Base-by-base conservation (phyloP, 2,888 invertebrate genomes). In the Girardia tigrina region DNA sequence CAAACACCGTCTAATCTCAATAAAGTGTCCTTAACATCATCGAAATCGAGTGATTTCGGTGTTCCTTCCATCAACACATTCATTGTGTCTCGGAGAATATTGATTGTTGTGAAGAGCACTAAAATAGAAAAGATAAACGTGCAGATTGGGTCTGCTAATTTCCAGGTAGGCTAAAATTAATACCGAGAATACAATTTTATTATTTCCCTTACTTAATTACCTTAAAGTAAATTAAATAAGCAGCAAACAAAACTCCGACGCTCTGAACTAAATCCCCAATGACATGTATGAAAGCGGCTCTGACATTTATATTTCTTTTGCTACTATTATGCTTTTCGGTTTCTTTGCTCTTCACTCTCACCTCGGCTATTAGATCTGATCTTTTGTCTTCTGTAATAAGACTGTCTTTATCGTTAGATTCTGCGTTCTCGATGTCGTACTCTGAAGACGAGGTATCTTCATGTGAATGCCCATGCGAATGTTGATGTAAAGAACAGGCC, bases 221-320 rank as follows among this genome's bases (percentile, higher is more conserved):
- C 87, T 90, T 89, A 83, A 90, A 94, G 85, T 90, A 94, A 79
- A 95, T 94, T 74, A 94, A 88, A 75, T 91, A 85, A 42, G 94
- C 93, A 0, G 95, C 95, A 26, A 92, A 84, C 77, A 95, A 88
- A 0, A 95, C 97, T 0, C 95, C 95, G 80, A 92, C 87, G 86
- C 93, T 94, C 84, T 92, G 92, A 79, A 95, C 86, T 82, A 97
- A 90, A 86, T 97, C 97, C 0, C 97, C 95, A 75, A 97, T 82
- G 70, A 97, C 95, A 85, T 97, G 97, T 78, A 97, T 92, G 83
- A 90, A 91, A 28, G 97, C 95, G 1, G 97, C 97, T 79, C 93
- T 88, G 16, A 97, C 94, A 85, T 94, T 82, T 72, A 83, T 81
- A 75, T 82, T 82, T 29, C 71, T 73, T 28, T 77, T 70, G 77